Base-by-base conservation (phyloP, 2,888 invertebrate genomes). In the Dascillus cervinus region DNA sequence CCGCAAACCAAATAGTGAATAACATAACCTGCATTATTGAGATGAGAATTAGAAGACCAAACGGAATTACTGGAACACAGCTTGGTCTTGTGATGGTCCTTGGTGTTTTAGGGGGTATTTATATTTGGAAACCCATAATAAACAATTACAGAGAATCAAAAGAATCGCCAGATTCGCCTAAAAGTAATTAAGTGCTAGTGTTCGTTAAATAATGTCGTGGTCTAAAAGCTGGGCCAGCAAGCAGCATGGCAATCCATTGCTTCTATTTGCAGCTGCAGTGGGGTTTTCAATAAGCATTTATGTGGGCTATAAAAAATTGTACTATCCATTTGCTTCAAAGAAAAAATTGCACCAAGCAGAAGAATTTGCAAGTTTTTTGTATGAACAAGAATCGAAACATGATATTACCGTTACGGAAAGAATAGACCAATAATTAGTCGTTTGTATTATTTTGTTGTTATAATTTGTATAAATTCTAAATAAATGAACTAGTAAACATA, bases 81-180 rank as follows among this genome's bases (percentile, higher is more conserved):
- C 33, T 65, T 27, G 45, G 55, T 11, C 11, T 65, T 11, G 56
- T 43, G 13, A 39, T 50, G 6, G 37, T 56, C 12, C 3, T 63
- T 24, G 65, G 66, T 5, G 43, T 62, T 6, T 8, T 54, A 4
- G 52, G 58, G 21, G 65, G 65, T 24, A 37, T 56, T 23, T 66
- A 66, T 45, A 62, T 65, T 51, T 65, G 64, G 65, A 58, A 50
- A 43, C 66, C 66, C 2, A 21, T 60, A n/a, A 49, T 64, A 22
- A 10, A 34, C 9, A 23, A 41, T 29, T 44, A 39, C 23, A 33
- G 25, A 21, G n/a, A n/a, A n/a, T n/a, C n/a, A n/a, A n/a, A n/a
- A n/a, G n/a, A n/a, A n/a, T n/a, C n/a, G n/a, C n/a, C n/a, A n/a
- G n/a, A n/a, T n/a, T n/a, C n/a, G n/a, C n/a, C n/a, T n/a, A n/a